Evolutionary conservation across 2,888 invertebrate genomes (phyloP).

Genomic region (Argyresthia albistria): DNA sequence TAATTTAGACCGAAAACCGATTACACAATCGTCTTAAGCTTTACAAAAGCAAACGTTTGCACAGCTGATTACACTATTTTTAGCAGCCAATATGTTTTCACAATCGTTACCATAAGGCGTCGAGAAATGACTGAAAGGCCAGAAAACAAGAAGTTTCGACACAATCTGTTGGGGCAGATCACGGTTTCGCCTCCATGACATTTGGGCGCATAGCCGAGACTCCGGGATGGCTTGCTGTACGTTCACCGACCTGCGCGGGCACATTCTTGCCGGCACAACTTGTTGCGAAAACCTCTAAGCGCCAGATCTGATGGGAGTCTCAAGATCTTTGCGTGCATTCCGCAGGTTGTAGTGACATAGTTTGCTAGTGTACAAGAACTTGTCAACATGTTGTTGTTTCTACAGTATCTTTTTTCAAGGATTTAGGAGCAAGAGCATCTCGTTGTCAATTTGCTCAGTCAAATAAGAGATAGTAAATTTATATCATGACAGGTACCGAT

Average conservation of each 20-base stretch:
- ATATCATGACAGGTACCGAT: no score
- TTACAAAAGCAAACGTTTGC: conserved; percentile 30
- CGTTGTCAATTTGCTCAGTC: no score
- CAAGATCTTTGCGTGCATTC: background rate
- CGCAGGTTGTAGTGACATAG: background rate
- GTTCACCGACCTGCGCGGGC: conserved; percentile 37
- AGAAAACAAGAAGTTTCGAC: background rate
- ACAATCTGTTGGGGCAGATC: conserved; percentile 23
- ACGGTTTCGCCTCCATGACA: conserved; percentile 52
- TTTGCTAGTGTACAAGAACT: no score
- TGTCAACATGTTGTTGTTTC: no score
- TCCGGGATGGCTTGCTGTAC: conserved; percentile 39
- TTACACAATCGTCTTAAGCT: conserved; percentile 29
- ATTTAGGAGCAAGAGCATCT: no score
- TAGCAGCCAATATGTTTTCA: conserved; percentile 1
- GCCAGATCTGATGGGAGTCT: background rate
- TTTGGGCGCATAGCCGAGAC: conserved; percentile 38
- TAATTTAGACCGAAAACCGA: conserved; percentile 17
- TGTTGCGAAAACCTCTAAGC: conserved; percentile 35
- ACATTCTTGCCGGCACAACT: conserved; percentile 40
- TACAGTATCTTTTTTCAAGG: no score
- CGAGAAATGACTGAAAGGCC: background rate
- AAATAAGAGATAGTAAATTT: no score
- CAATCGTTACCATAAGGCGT: background rate
- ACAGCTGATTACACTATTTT: conserved; percentile 27